Evolutionary conservation across 1,140 invertebrate genomes (phyloP), one percentile per base, ranked within the genome.

Genomic region (Penaeus japonicus): DNA sequence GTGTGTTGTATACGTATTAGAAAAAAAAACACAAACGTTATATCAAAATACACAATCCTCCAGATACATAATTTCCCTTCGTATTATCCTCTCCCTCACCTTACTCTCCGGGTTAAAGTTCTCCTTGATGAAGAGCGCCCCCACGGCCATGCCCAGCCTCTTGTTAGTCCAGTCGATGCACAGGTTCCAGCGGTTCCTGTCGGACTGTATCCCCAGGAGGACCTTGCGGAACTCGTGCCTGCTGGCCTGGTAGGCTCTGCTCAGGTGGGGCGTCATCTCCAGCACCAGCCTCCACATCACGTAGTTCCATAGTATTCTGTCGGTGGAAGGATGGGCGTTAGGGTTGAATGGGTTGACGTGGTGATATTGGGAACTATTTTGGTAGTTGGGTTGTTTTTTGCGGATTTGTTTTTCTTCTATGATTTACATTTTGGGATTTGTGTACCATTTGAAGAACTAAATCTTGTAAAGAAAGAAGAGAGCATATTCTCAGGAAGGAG

Each of bases 111-210:
- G 95, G 92, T 97, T 96, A 92, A 97, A 97, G 91, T 97, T 96
- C 77, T 96, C 96, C 27, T 95, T 93, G 78, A 97, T 96, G 91
- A 97, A 97, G 1, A 97, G 93, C 0, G 96, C 95, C 0, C 96
- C 96, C 2, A 97, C 96, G 1, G 96, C 96, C 94, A 97, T 96
- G 24, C 96, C 96, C 57, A 97, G 92, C 92, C 96, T 96, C 91
- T 97, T 96, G 91, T 97, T 97, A 1, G 96, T 96, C 95, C 95
- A 96, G 90, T 97, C 96, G 0, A 97, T 96, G 92, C 96, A 97
- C 91, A 96, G 95, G 0, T 95, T 95, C 96, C 96, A 97, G 84
- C 96, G 94, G 89, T 95, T 95, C 47, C 96, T 91, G 91, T 97
- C 96, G 90, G 94, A 95, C 78, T 95, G 94, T 39, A 97, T 95